Base-by-base conservation (phyloP, 1,140 invertebrate genomes). In the Brachionus plicatilis region DNA sequence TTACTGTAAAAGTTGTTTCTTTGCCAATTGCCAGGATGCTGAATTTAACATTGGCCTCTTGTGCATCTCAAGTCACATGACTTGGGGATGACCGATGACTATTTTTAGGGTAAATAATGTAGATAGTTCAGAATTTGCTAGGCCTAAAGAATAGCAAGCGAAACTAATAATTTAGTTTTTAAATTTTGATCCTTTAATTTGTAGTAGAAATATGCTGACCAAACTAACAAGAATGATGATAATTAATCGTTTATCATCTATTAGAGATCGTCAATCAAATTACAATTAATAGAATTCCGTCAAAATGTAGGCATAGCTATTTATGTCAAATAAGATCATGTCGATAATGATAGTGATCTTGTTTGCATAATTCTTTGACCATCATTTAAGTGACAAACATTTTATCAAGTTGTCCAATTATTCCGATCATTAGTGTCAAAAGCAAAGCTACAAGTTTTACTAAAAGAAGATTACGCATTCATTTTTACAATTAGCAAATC, bases 241-340 rank as follows among this genome's bases (percentile, higher is more conserved):
- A 72, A 72, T 72, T 72, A 72, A 72, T 72, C 68, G 68, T 72
- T 72, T 72, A 72, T 41, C 68, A 72, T 43, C 37, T 72, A 72
- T 72, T 72, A 72, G 68, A 72, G 53, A 72, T 72, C 68, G 68
- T 72, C 68, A 41, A 72, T 72, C 68, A 72, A 72, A 72, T 72
- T 72, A 43, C 68, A 72, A 72, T 41, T 72, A 72, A 72, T 72
- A 17, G 53, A 60, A 60, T 24, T 60, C 17, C 53, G 20, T 60
- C 53, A 60, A 60, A 60, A 60, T 60, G 53, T 60, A 60, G 53
- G 53, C 53, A 60, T 60, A 60, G n/a, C 53, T 60, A 60, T 60
- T 60, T 60, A 60, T 60, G 53, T 60, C 53, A 60, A 60, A 60
- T 20, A 24, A 60, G 53, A 60, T 60, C 53, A 60, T 60, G 53